Conservation (phyloP, 1,140 invertebrate species). For the Stenopsyche tienmushanensis region DNA sequence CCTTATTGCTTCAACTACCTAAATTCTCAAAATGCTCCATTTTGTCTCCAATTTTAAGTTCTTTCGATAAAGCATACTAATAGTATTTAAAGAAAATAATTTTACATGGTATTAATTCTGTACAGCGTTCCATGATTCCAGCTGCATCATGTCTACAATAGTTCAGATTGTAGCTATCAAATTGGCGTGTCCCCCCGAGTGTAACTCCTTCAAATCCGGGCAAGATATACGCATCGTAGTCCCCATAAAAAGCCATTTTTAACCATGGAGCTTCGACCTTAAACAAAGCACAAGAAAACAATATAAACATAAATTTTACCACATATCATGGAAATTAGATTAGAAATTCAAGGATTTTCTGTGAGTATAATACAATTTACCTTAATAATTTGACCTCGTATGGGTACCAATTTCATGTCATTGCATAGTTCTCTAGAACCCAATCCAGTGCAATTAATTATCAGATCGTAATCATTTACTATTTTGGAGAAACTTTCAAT, state of each 20-base stretch:
- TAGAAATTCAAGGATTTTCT: not conserved
- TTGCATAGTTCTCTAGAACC: slow-evolving; percentile 74
- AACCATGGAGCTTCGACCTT: slow-evolving; percentile 86
- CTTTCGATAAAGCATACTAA: not conserved
- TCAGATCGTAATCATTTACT: slow-evolving; percentile 66
- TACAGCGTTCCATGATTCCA: slow-evolving; percentile 74
- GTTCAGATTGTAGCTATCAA: slow-evolving; percentile 72
- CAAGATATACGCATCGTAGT: slow-evolving; percentile 82
- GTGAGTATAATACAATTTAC: slow-evolving; percentile 48
- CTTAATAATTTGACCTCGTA: slow-evolving; percentile 88
- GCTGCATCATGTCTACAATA: slow-evolving; percentile 70
- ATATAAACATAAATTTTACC: no score
- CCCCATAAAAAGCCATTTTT: slow-evolving; percentile 82
- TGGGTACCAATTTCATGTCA: slow-evolving; percentile 75
- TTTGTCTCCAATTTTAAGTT: no score
- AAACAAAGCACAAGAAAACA: no score
- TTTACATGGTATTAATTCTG: slow-evolving; percentile 65
- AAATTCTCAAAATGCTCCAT: no score
- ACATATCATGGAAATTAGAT: not conserved
- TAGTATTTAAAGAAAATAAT: not conserved
- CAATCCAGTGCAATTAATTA: slow-evolving; percentile 89
- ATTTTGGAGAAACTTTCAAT: slow-evolving; percentile 65
- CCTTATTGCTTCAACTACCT: no score
- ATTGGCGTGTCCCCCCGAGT: slow-evolving; percentile 80
- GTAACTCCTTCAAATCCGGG: slow-evolving; percentile 74